A percentile compares a stretch with the other conserved stretches of the same genome.
These are phyloP conservation scores for Drosophila pallidifrons DNA, from an alignment of 1,140 invertebrate genomes.

Conservation along the genomic window DNA sequence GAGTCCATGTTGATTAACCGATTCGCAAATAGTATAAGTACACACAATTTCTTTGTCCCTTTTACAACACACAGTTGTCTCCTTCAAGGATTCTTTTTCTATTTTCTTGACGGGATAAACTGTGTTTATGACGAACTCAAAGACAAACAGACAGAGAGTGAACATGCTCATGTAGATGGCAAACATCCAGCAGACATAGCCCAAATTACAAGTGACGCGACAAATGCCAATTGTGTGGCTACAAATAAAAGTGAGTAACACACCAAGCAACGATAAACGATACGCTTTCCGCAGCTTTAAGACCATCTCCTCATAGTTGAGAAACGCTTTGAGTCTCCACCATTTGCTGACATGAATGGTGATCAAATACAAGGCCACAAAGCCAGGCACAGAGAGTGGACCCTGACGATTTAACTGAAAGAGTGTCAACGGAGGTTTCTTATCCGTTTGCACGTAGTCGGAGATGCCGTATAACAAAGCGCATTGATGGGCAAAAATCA, in stretches of 20 bases:
- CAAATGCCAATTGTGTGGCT: neutral
- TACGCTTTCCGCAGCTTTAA: neutral
- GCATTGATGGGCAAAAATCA: neutral
- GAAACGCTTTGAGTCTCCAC: neutral
- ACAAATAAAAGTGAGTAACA: neutral
- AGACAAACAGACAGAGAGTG: neutral
- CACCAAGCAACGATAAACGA: neutral
- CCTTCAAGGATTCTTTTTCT: neutral
- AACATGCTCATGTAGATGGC: neutral
- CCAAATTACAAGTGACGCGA: slow-evolving; percentile 1
- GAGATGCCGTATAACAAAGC: neutral
- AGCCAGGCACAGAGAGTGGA: neutral
- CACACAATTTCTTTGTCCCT: neutral
- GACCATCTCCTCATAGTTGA: neutral
- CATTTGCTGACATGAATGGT: neutral
- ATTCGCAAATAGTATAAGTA: slow-evolving; percentile 4
- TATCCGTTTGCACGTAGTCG: neutral
- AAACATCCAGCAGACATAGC: slow-evolving; percentile 5
- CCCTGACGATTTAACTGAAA: slow-evolving; percentile 1
- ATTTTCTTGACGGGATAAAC: neutral
- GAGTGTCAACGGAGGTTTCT: neutral
- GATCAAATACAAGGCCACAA: slow-evolving; percentile 2
- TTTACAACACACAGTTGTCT: neutral
- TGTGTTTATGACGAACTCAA: neutral
- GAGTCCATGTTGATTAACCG: neutral